These are phyloP conservation scores for Papilio machaon DNA, from an alignment of 1,140 invertebrate species.

Conservation along the genomic window DNA sequence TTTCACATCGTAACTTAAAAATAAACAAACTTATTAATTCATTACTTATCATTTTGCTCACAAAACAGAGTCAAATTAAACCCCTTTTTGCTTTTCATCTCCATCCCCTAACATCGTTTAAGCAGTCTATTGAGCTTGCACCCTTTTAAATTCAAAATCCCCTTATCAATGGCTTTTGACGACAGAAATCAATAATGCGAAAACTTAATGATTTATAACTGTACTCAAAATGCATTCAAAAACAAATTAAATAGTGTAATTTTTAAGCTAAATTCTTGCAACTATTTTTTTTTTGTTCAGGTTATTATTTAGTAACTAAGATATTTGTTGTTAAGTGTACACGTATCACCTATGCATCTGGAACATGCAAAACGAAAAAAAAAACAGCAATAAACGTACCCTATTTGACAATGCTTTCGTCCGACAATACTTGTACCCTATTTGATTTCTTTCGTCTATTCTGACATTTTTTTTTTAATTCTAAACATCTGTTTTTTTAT, in stretches of 20 bases:
- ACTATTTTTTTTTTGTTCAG: not conserved
- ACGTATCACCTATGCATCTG: too few relatives aligned
- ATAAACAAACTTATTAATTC: too few relatives aligned
- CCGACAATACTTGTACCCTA: too few relatives aligned
- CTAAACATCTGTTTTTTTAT: conserved; percentile 10
- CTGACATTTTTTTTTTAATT: not conserved
- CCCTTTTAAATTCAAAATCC: not conserved
- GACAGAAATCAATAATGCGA: not conserved
- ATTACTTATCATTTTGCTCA: too few relatives aligned
- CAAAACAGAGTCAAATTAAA: not conserved
- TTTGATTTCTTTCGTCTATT: too few relatives aligned
- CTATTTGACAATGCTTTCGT: too few relatives aligned
- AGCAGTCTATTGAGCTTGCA: not conserved
- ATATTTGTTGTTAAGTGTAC: not conserved
- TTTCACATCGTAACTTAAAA: too few relatives aligned
- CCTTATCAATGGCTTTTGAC: not conserved
- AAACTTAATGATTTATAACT: not conserved
- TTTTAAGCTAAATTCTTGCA: too few relatives aligned
- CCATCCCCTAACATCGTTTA: not conserved
- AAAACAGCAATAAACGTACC: too few relatives aligned
- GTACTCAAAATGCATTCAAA: not conserved
- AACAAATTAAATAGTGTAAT: not conserved
- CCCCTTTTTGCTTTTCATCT: not conserved
- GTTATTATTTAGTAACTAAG: not conserved
- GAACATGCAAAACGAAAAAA: too few relatives aligned